Percentiles rank a stretch among this genome's conserved stretches.
These are phyloP conservation scores for Chrysodeixis includens DNA, from an alignment of 2,888 invertebrate species.

Conservation along the genomic window DNA sequence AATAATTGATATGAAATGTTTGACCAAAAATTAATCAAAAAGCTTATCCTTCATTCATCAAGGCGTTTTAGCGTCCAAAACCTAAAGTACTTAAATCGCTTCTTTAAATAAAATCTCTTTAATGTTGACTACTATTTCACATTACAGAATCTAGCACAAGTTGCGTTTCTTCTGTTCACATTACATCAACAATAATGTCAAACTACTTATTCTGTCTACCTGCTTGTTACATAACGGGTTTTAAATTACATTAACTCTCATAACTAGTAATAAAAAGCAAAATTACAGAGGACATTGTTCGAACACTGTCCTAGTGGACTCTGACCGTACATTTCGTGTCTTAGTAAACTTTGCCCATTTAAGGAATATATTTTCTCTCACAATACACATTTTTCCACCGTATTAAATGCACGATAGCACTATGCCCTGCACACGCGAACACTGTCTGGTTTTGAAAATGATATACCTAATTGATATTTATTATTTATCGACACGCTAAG, in stretches of 20 bases:
- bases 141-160: too few species aligned
- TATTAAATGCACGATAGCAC: background rate
- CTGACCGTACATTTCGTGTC: background rate
- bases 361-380: background rate
- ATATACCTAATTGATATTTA: background rate
- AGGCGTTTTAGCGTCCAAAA: too few species aligned
- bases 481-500: background rate
- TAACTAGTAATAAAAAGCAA: background rate
- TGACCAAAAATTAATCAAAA: too few species aligned
- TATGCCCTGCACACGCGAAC: background rate
- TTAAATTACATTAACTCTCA: background rate
- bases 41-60: too few species aligned
- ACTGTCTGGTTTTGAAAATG: background rate
- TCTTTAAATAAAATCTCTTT: too few species aligned
- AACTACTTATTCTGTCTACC: background rate
- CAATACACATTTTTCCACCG: background rate
- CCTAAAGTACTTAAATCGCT: too few species aligned
- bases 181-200: background rate
- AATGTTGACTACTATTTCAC: too few species aligned
- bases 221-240: background rate
- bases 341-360: background rate
- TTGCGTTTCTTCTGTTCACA: too few species aligned
- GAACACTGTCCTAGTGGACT: background rate
- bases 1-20: too few species aligned
- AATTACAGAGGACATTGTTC: background rate